Conservation (phyloP, 2,888 invertebrate genomes). For the Cephalotes varians region DNA sequence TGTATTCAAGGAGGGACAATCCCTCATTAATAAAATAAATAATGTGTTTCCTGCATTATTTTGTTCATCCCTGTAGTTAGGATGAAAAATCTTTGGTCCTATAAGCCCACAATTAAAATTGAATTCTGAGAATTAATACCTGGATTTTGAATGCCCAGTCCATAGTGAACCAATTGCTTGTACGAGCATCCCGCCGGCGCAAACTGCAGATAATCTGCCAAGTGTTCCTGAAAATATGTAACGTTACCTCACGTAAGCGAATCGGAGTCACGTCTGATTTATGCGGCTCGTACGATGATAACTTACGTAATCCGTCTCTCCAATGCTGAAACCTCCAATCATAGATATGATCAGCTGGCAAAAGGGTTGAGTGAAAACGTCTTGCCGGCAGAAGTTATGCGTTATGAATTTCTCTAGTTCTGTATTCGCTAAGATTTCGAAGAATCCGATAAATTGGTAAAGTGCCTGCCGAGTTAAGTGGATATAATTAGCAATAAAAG, state of each 20-base stretch:
- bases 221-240: slow-evolving; percentile 14
- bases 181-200: slow-evolving; percentile 55
- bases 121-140: slow-evolving; percentile 16
- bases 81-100: background rate
- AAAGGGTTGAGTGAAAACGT: slow-evolving; percentile 87
- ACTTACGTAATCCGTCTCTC: slow-evolving; percentile 87
- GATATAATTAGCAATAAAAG: background rate
- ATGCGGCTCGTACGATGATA: background rate
- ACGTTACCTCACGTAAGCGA: background rate
- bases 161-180: slow-evolving; percentile 56
- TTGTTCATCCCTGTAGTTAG: background rate
- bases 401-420: slow-evolving; percentile 81
- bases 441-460: slow-evolving; percentile 34
- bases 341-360: slow-evolving; percentile 90
- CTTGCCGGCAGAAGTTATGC: slow-evolving; percentile 87
- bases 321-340: slow-evolving; percentile 88
- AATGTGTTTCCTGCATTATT: background rate
- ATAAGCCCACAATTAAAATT: background rate
- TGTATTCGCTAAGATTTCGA: slow-evolving; percentile 89
- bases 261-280: background rate
- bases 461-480: background rate
- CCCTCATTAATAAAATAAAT: background rate
- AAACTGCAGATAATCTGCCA: slow-evolving; percentile 25
- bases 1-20: background rate
- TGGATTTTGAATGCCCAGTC: slow-evolving; percentile 33